Evolutionary conservation across 2,888 invertebrate species (phyloP), one percentile per base, ranked within the genome.

Genomic region (Apotomis turbidana): DNA sequence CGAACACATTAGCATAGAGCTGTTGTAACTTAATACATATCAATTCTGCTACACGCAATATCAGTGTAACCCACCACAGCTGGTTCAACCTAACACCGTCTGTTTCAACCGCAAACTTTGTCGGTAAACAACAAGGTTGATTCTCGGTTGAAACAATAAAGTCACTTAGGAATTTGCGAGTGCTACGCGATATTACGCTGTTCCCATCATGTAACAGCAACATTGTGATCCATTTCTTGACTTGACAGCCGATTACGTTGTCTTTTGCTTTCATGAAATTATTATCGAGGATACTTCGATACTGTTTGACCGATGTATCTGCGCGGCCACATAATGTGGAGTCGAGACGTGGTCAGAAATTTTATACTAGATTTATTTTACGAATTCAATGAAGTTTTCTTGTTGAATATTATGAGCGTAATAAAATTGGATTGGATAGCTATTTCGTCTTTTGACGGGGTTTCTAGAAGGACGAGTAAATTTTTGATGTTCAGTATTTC

Each of bases 1-100:
- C 60, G 66, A 66, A 61, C 60, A 44, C 71, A 68, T 68, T 68
- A 71, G 67, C 71, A 71, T 71, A 68, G 60, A 58, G 57, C 59
- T 58, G 71, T 62, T 71, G 61, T 58, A 68, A 72, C 68, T 72
- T 62, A 63, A 72, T 72, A 72, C 72, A 72, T 72, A 72, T 72
- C 44, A 72, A 68, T 68, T 59, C 62, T 36, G 68, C 54, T 63
- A 58, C 71, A 71, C 71, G 71, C 71, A 71, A 71, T 71, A 71
- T 68, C 27, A 41, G 12, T 15, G 27, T 41, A 58, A 63, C 44
- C 58, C 8, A 44, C 6, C 5, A 51, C 51, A 57, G 15, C 41
- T 41, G 27, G 15, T 57, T 67, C 5, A 15, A 49, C 13, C 27
- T 6, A 38, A 38, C 57, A 3, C 1, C 27, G n/a, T 9, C 9